Evolutionary conservation across 2,113 vertebrate genomes (phyloP).

Genomic region (Entomyzon cyanotis): DNA sequence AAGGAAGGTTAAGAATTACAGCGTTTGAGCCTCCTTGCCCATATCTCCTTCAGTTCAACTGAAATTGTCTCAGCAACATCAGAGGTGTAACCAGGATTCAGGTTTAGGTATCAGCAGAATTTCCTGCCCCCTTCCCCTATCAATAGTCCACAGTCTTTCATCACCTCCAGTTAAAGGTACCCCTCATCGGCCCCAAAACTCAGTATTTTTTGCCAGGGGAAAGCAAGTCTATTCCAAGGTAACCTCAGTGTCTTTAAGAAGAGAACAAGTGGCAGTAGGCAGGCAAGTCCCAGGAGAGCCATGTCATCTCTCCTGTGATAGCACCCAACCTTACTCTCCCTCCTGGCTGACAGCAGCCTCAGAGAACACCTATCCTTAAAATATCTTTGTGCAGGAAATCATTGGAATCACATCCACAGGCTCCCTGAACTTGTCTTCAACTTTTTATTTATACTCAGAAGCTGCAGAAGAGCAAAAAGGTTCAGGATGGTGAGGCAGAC

Average conservation of each 20-base stretch:
- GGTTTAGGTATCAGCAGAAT: not conserved
- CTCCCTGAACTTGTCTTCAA: not conserved
- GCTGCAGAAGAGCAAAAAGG: not conserved
- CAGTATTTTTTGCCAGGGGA: not conserved
- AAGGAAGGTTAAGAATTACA: not conserved
- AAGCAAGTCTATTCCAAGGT: not conserved
- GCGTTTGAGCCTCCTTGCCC: not conserved
- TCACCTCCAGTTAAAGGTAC: not conserved
- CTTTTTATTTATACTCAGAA: constrained; percentile 8
- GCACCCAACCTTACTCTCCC: not conserved
- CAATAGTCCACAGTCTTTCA: not conserved
- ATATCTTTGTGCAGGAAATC: not conserved
- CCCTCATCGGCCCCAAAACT: not conserved
- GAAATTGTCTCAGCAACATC: not conserved
- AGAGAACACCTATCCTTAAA: not conserved
- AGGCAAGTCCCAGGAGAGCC: not conserved
- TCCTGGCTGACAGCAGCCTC: not conserved
- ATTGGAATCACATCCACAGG: not conserved
- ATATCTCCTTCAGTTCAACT: not conserved
- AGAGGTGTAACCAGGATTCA: not conserved
- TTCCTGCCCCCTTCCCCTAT: not conserved
- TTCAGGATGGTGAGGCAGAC: not conserved
- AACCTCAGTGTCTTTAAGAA: not conserved
- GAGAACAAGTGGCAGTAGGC: not conserved
- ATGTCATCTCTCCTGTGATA: not conserved